These are phyloP conservation scores for Conomelus anceps DNA, from an alignment of 2,888 invertebrate species.

Conservation along the genomic window DNA sequence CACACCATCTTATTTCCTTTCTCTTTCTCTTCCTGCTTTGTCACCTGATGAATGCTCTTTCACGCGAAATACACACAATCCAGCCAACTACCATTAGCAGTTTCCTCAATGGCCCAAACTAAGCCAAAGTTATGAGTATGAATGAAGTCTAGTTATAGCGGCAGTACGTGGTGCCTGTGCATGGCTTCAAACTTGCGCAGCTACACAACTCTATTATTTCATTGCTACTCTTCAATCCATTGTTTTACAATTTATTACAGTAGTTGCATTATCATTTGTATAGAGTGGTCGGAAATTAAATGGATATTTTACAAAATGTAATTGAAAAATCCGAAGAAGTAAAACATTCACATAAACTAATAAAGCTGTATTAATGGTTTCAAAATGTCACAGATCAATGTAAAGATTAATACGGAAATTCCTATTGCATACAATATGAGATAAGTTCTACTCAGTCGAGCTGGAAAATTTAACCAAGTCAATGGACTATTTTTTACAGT, in stretches of 20 bases:
- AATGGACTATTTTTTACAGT: no score
- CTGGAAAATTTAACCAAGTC: no score
- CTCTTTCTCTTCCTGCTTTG: neutral
- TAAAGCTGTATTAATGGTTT: no score
- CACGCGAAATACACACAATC: neutral
- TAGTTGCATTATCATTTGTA: neutral
- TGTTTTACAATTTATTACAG: neutral
- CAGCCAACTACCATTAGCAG: neutral
- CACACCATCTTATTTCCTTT: neutral
- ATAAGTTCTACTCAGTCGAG: no score
- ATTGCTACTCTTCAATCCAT: neutral
- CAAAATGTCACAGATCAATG: no score
- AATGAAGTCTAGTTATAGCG: neutral
- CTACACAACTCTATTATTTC: neutral
- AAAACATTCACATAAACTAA: no score
- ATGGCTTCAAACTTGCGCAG: neutral
- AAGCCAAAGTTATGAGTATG: neutral
- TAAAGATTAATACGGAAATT: no score
- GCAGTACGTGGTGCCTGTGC: neutral
- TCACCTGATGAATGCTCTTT: neutral
- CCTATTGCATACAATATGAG: no score
- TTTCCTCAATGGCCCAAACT: neutral
- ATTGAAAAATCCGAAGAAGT: neutral
- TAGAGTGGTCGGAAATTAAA: neutral
- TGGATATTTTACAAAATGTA: neutral